A percentile compares a stretch with the other conserved stretches of the same genome.
phyloP scores from a whole-genome alignment of 2,113 vertebrate species.

The Rostratula benghalensis region DNA sequence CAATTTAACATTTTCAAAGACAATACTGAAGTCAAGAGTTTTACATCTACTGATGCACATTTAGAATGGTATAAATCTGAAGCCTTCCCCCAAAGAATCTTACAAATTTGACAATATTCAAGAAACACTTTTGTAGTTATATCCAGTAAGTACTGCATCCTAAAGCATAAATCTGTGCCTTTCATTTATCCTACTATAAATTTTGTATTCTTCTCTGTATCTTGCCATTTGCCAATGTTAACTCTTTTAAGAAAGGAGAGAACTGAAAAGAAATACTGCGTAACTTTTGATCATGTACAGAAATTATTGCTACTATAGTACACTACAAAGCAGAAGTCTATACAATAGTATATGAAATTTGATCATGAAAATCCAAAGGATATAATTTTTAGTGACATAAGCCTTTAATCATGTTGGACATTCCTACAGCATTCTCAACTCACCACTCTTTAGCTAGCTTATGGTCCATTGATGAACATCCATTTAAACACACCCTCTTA shows the following conservation, averaged over 20 bases:
- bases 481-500: slow-evolving; percentile 67
- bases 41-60: slow-evolving; percentile 74
- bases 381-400: slow-evolving; percentile 73
- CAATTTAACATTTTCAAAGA: slow-evolving; percentile 77
- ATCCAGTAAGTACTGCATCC: slow-evolving; percentile 51
- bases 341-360: slow-evolving; percentile 76
- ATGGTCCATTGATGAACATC: slow-evolving; percentile 45
- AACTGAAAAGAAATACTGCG: slow-evolving; percentile 71
- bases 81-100: slow-evolving; percentile 67
- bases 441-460: slow-evolving; percentile 51
- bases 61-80: slow-evolving; percentile 76
- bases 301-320: slow-evolving; percentile 85
- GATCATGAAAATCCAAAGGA: slow-evolving; percentile 79
- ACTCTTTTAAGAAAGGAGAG: slow-evolving; percentile 62
- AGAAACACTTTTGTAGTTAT: slow-evolving; percentile 69
- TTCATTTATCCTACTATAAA: slow-evolving; percentile 50
- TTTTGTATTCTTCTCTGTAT: slow-evolving; percentile 48
- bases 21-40: slow-evolving; percentile 77
- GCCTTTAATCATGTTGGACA: slow-evolving; percentile 75
- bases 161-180: slow-evolving; percentile 56
- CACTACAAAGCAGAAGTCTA: slow-evolving; percentile 81
- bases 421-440: slow-evolving; percentile 70
- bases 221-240: slow-evolving; percentile 68
- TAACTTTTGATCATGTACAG: slow-evolving; percentile 79
- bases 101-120: slow-evolving; percentile 71